A percentile compares a stretch with the other conserved stretches of the same genome.
These are phyloP conservation scores for Acropora yongei DNA, from an alignment of 64 coral and sea anemone genomes.

Conservation along the genomic window DNA sequence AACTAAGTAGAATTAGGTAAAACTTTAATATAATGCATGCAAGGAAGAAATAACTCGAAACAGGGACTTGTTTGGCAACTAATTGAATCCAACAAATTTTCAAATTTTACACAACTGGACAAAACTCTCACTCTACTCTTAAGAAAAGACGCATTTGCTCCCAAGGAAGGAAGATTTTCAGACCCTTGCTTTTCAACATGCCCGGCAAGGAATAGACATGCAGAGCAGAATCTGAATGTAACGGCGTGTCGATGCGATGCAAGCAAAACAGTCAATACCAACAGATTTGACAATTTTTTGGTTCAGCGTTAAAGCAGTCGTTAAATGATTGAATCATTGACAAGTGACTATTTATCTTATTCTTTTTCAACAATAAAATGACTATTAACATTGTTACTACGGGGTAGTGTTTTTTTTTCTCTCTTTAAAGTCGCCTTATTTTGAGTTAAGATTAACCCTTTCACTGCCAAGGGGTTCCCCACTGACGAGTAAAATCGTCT, in stretches of 20 bases:
- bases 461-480: too few species aligned
- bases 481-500: too few species aligned
- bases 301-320: background rate
- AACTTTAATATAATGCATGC: background rate
- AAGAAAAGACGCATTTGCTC: background rate
- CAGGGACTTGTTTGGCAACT: background rate
- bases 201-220: too few species aligned
- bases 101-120: too few species aligned
- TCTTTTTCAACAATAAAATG: conserved; percentile 38
- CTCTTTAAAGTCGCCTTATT: too few species aligned
- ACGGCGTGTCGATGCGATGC: too few species aligned
- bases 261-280: background rate
- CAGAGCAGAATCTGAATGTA: too few species aligned
- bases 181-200: too few species aligned
- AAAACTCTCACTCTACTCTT: background rate
- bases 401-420: background rate
- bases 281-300: background rate
- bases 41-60: background rate
- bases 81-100: background rate
- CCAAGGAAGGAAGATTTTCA: background rate
- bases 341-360: conserved; percentile 28
- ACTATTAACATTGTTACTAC: background rate
- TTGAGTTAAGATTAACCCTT: too few species aligned
- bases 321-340: background rate
- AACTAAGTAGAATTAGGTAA: background rate